Base-by-base conservation (phyloP, 2,888 invertebrate genomes). In the Hirtodrosophila confusa region DNA sequence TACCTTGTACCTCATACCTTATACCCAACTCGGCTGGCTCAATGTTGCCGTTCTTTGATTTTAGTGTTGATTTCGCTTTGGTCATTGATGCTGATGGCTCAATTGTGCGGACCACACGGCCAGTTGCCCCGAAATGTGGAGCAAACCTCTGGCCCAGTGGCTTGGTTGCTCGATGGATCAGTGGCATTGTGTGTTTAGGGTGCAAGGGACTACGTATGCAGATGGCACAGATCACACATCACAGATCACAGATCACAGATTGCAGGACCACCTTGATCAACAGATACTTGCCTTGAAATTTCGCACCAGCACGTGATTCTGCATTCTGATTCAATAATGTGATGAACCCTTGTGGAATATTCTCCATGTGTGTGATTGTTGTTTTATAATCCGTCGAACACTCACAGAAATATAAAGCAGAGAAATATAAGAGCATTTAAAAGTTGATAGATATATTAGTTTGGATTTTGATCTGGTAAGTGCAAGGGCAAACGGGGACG, bases 71-170 rank as follows among this genome's bases (percentile, higher is more conserved):
- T 60, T 56, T 60, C 60, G 57, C 23, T 67, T 48, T 60, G 65
- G 68, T 67, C 72, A 67, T 75, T 80, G 85, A 82, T 75, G 66
- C 78, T 72, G 78, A 80, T 84, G 87, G 86, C 84, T 84, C 87
- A 84, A 84, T 84, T 86, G 78, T 55, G 72, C 29, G 68, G 86
- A 87, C 84, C 84, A 85, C 84, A 85, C 80, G 37, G 44, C 44
- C 64, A 68, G 86, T 83, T 80, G 77, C 83, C 56, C 33, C 57
- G 84, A 83, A 83, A 76, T 75, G 51, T 86, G 50, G 82, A 77
- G 71, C 76, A 69, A 41, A 6, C 37, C 48, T 17, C 31, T 36
- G 5, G 17, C 17, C 17, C 17, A 17, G 17, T 17, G 17, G n/a
- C 47, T 43, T n/a, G n/a, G n/a, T n/a, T n/a, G n/a, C n/a, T n/a